phyloP scores from a whole-genome alignment of 2,888 invertebrate species.

The Vandiemenella viatica region DNA sequence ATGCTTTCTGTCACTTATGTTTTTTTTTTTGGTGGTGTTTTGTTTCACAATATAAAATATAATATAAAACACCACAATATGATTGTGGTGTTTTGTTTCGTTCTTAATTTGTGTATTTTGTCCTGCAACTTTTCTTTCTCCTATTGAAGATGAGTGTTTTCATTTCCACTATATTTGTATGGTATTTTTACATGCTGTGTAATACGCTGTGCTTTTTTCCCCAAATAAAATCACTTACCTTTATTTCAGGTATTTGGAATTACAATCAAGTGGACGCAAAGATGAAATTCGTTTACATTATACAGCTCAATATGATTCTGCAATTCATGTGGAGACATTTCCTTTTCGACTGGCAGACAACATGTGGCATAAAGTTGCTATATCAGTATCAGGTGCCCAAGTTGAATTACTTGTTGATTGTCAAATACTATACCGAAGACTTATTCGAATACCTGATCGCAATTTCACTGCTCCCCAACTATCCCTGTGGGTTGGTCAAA shows the following conservation, averaged over 20 bases:
- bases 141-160: too few species aligned
- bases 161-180: too few species aligned
- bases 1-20: too few species aligned
- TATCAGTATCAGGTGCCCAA: conserved; percentile 69
- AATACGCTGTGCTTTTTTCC: too few species aligned
- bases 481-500: conserved; percentile 75
- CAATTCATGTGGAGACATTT: conserved; percentile 68
- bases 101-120: too few species aligned
- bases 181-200: too few species aligned
- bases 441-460: conserved; percentile 51
- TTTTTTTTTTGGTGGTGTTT: too few species aligned
- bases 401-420: conserved; percentile 77
- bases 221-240: too few species aligned
- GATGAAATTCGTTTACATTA: conserved; percentile 77
- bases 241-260: conserved; percentile 81
- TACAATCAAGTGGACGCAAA: conserved; percentile 78
- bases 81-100: too few species aligned
- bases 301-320: conserved; percentile 40
- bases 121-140: too few species aligned
- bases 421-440: conserved; percentile 67
- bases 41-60: too few species aligned
- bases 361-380: conserved; percentile 73
- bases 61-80: too few species aligned
- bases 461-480: conserved; percentile 58
- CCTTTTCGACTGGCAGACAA: conserved; percentile 75